Conservation (phyloP, 64 coral and sea anemone species). For the Orbicella faveolata region DNA sequence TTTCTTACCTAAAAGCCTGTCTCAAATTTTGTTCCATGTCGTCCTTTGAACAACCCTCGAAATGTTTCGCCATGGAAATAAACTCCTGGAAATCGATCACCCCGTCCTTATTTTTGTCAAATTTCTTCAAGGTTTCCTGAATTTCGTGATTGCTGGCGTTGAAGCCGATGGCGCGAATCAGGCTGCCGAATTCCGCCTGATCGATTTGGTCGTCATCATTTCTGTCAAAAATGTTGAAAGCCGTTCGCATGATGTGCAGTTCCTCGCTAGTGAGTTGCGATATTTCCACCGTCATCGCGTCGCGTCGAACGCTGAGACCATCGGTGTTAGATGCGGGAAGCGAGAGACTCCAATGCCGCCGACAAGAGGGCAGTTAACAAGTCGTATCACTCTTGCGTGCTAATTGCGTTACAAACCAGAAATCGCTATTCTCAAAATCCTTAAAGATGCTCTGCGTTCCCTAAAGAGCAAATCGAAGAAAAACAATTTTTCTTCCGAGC, state of each 20-base stretch:
- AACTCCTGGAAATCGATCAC: slow-evolving; percentile 93
- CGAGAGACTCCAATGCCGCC: neutral
- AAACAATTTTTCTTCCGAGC: neutral
- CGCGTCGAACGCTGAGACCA: neutral
- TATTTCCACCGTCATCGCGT: slow-evolving; percentile 23
- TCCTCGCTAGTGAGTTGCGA: slow-evolving; percentile 52
- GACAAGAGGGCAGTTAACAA: neutral
- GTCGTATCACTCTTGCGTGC: neutral
- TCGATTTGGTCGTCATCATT: slow-evolving; percentile 82
- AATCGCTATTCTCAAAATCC: neutral
- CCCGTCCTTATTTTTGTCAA: slow-evolving; percentile 82
- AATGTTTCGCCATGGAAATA: slow-evolving; percentile 78
- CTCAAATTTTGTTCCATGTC: slow-evolving; percentile 86
- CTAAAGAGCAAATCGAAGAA: neutral
- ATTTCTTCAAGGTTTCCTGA: slow-evolving; percentile 55
- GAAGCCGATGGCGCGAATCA: slow-evolving; percentile 82
- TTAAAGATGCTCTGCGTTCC: neutral
- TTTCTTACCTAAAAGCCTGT: slow-evolving; percentile 83
- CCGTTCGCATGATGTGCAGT: slow-evolving; percentile 63
- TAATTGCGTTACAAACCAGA: neutral
- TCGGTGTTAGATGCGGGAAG: neutral
- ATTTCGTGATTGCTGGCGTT: slow-evolving; percentile 77
- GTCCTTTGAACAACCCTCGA: slow-evolving; percentile 65
- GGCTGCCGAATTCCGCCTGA: slow-evolving; percentile 59
- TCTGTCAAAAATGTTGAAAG: slow-evolving; percentile 85